phyloP scores from a whole-genome alignment of 1,140 invertebrate genomes.

The Metopolophium dirhodum region DNA sequence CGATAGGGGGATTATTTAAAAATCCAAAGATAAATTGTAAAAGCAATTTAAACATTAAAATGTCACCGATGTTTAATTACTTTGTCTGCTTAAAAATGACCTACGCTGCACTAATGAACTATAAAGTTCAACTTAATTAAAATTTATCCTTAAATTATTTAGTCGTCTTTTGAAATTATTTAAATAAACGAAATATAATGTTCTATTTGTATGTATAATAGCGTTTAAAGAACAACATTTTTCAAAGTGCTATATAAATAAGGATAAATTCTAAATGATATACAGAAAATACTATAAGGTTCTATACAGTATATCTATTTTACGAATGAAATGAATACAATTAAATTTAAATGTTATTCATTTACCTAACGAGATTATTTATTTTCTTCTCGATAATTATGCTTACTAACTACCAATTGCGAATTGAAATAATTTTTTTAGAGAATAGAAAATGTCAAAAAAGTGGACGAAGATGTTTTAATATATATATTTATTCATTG shows the following conservation, averaged over 20 bases:
- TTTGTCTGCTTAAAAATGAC: not conserved
- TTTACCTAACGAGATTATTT: not conserved
- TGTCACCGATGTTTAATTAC: constrained; percentile 9
- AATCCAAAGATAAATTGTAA: not conserved
- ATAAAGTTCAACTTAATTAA: constrained; percentile 18
- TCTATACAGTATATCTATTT: not conserved
- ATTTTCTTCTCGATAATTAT: not conserved
- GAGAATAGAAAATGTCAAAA: not conserved
- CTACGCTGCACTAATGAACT: constrained; percentile 13
- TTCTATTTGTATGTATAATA: not conserved
- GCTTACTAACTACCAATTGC: not conserved
- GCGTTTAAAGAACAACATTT: not conserved
- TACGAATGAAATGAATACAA: not conserved
- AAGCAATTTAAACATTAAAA: constrained; percentile 14
- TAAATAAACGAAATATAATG: constrained; percentile 10
- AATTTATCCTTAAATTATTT: not conserved
- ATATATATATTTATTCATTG: not conserved
- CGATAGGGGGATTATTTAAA: not conserved
- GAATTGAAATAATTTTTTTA: not conserved
- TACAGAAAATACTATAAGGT: not conserved
- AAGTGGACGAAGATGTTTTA: not conserved
- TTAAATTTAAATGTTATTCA: not conserved
- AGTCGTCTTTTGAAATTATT: not conserved
- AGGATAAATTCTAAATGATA: not conserved
- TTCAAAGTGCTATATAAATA: not conserved